Evolutionary conservation across 2,888 invertebrate species (phyloP).

Genomic region (Cepaea hortensis): DNA sequence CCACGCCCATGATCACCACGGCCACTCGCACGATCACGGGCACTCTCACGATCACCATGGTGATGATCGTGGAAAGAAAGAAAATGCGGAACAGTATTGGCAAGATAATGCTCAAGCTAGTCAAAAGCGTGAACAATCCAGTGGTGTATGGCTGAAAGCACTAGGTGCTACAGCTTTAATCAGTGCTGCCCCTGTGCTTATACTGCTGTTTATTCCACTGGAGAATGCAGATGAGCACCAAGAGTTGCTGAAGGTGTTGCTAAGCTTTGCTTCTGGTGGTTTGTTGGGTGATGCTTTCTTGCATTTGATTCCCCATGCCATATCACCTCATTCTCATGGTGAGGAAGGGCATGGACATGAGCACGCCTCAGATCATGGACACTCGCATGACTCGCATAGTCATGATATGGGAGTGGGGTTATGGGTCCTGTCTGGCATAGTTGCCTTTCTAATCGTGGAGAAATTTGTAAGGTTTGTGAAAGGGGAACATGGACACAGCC

Average conservation of each 20-base stretch:
- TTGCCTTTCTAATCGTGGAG: slow-evolving; percentile 93
- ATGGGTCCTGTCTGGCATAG: slow-evolving; percentile 94
- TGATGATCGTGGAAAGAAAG: slow-evolving; percentile 73
- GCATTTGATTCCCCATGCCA: slow-evolving; percentile 97
- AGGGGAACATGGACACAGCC: slow-evolving; percentile 80
- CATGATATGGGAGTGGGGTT: slow-evolving; percentile 94
- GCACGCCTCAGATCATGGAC: slow-evolving; percentile 80
- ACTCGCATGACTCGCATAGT: slow-evolving; percentile 52
- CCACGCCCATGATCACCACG: slow-evolving; percentile 46
- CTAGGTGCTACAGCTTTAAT: slow-evolving; percentile 93
- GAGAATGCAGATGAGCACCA: slow-evolving; percentile 86
- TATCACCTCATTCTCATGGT: slow-evolving; percentile 78
- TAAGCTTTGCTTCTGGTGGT: slow-evolving; percentile 80
- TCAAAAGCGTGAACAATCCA: slow-evolving; percentile 57
- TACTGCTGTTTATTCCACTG: slow-evolving; percentile 93
- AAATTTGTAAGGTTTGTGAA: slow-evolving; percentile 86
- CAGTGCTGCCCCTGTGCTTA: slow-evolving; percentile 94
- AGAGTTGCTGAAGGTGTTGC: slow-evolving; percentile 87
- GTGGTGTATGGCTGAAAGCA: slow-evolving; percentile 85
- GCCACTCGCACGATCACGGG: slow-evolving; percentile 45
- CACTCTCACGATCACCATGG: slow-evolving; percentile 77
- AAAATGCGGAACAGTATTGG: slow-evolving; percentile 16
- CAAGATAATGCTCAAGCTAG: not conserved
- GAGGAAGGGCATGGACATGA: slow-evolving; percentile 77
- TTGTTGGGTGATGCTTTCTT: slow-evolving; percentile 98